These are phyloP conservation scores for Chelonia mydas DNA, from an alignment of 2,797 vertebrate genomes.

Conservation along the genomic window DNA sequence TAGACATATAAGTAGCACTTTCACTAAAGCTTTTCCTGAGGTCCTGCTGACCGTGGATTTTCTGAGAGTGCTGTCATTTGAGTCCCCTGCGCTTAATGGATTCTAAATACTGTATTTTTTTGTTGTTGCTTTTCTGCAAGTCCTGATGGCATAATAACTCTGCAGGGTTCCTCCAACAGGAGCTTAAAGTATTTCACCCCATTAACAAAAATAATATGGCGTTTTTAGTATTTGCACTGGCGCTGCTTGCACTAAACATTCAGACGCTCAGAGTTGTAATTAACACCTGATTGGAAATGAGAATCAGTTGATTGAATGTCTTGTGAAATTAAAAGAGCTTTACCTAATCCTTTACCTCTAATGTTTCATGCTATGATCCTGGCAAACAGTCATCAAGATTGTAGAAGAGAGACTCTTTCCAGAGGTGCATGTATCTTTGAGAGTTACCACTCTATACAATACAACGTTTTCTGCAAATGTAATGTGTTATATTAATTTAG, in stretches of 20 bases:
- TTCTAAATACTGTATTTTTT: neutral
- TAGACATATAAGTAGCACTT: neutral
- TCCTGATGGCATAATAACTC: conserved; percentile 16
- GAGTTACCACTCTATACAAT: neutral
- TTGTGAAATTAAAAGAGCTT: conserved; percentile 5
- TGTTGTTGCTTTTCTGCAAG: neutral
- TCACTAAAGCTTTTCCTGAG: neutral
- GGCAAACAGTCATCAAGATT: neutral
- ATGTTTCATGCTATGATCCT: neutral
- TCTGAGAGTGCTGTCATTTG: neutral
- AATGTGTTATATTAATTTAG: neutral
- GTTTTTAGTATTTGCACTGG: conserved; percentile 37
- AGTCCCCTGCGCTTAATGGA: neutral
- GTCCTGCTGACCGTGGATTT: neutral
- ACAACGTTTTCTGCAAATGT: neutral
- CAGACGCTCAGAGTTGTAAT: conserved; percentile 19
- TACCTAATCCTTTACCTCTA: neutral
- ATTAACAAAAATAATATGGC: conserved; percentile 40
- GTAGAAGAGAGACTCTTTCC: rapidly evolving
- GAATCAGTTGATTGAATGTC: neutral
- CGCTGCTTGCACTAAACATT: neutral
- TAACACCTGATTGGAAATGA: conserved; percentile 21
- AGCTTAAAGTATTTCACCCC: neutral
- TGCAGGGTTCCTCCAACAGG: conserved; percentile 18
- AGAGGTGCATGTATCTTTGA: neutral